Conservation (phyloP, 2,113 vertebrate species). For the Gymnobelideus leadbeateri region DNA sequence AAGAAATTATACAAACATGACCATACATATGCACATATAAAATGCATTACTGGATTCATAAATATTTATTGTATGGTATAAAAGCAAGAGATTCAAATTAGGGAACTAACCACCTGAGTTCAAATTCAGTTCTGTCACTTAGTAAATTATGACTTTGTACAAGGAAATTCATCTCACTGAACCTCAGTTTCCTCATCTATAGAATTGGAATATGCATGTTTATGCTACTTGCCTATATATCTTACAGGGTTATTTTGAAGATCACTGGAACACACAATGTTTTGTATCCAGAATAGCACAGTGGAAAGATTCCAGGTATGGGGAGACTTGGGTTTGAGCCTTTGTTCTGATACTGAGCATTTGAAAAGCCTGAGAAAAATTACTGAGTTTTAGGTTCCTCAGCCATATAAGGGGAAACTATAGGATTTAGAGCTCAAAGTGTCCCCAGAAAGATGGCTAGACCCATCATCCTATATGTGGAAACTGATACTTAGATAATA, state of each 20-base stretch:
- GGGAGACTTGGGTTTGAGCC: neutral
- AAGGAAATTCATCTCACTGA: neutral
- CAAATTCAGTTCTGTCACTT: neutral
- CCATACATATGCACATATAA: neutral
- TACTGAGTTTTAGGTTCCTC: neutral
- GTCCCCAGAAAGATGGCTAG: neutral
- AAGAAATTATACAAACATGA: neutral
- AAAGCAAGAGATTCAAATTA: neutral
- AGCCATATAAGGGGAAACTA: neutral
- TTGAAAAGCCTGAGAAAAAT: neutral
- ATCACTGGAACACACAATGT: neutral
- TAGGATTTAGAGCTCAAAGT: neutral
- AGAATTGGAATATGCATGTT: neutral
- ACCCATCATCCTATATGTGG: neutral
- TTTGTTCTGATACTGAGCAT: neutral
- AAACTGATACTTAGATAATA: neutral
- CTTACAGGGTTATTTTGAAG: neutral
- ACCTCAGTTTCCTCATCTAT: neutral
- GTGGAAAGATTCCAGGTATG: neutral
- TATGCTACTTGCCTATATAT: neutral
- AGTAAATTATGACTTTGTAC: neutral
- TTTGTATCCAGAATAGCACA: neutral
- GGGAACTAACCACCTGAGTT: neutral
- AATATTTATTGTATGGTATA: neutral
- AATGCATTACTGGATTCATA: neutral